Conservation (phyloP, 2,113 vertebrate genomes). For the Grus americana region DNA sequence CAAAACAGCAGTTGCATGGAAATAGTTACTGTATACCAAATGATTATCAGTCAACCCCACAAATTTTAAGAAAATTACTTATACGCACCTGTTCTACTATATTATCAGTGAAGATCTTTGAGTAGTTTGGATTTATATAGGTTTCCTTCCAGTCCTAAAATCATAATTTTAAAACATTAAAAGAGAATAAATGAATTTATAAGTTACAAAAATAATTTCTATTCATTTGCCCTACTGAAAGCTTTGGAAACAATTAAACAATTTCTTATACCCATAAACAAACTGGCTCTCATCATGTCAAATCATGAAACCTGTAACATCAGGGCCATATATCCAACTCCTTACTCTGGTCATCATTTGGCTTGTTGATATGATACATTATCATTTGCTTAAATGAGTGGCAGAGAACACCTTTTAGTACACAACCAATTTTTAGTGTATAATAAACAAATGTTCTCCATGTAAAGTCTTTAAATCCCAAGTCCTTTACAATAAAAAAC, state of each 20-base stretch:
- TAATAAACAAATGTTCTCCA: not conserved
- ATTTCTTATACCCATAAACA: not conserved
- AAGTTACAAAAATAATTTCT: not conserved
- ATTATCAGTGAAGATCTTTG: constrained; percentile 93
- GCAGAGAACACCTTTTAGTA: not conserved
- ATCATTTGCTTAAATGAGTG: not conserved
- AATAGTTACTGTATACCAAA: not conserved
- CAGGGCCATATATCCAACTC: not conserved
- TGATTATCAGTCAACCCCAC: not conserved
- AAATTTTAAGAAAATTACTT: not conserved
- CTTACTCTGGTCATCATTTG: not conserved
- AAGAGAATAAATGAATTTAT: not conserved
- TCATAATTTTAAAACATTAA: not conserved
- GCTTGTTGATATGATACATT: not conserved
- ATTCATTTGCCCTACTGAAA: not conserved
- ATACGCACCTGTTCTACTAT: constrained; percentile 87
- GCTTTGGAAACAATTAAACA: not conserved
- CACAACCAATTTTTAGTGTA: not conserved
- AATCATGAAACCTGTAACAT: not conserved
- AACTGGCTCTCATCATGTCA: not conserved
- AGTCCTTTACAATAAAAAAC: not conserved
- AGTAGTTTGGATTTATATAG: constrained; percentile 94
- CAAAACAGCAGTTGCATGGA: not conserved
- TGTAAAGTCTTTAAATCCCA: not conserved
- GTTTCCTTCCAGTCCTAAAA: constrained; percentile 96